These are phyloP conservation scores for Lutraria lutraria DNA, from an alignment of 2,888 invertebrate species.

Conservation along the genomic window DNA sequence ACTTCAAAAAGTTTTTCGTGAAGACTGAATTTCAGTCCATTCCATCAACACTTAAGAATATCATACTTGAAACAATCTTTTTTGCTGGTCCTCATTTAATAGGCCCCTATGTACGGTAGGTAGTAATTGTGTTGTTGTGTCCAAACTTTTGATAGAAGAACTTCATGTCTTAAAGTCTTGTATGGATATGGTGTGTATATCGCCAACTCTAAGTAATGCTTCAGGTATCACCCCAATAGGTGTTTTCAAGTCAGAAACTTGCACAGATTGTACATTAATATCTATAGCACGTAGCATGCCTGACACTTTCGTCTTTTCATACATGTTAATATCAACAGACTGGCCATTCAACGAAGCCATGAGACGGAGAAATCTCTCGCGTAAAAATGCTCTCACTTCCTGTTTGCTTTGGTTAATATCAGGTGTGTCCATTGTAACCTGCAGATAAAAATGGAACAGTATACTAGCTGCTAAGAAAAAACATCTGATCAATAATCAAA, in stretches of 20 bases:
- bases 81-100: too few species aligned
- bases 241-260: constrained; percentile 79
- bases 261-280: constrained; percentile 78
- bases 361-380: constrained; percentile 83
- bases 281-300: constrained; percentile 79
- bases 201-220: constrained; percentile 81
- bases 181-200: constrained; percentile 62
- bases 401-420: constrained; percentile 72
- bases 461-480: not conserved
- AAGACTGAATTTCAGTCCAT: too few species aligned
- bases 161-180: constrained; percentile 42
- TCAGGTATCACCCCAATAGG: constrained; percentile 83
- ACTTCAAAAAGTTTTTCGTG: too few species aligned
- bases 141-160: not conserved
- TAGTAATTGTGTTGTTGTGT: too few species aligned
- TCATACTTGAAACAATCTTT: too few species aligned
- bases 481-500: not conserved
- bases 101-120: too few species aligned
- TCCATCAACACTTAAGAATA: too few species aligned
- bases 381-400: constrained; percentile 79
- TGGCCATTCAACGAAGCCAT: constrained; percentile 77
- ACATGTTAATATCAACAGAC: constrained; percentile 76
- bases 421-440: constrained; percentile 40
- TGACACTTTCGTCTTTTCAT: constrained; percentile 78
- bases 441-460: not conserved